Conservation (phyloP, 2,113 vertebrate species). For the Montifringilla adamsi region DNA sequence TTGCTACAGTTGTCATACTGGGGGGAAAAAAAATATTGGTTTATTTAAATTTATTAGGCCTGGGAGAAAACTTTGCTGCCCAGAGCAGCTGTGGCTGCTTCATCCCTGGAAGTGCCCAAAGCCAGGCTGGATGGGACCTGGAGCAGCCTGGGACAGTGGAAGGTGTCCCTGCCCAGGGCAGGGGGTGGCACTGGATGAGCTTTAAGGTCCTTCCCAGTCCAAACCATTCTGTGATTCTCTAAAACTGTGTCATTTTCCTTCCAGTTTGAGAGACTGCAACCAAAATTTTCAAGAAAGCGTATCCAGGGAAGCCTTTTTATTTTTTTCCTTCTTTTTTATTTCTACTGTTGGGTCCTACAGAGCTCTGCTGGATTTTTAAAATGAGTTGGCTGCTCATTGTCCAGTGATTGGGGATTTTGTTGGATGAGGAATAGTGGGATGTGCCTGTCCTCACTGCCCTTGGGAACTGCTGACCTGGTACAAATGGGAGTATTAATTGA, state of each 20-base stretch:
- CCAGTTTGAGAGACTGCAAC: background rate
- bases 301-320: background rate
- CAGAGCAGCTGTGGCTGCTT: background rate
- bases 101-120: background rate
- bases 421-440: background rate
- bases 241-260: background rate
- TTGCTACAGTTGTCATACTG: background rate
- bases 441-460: background rate
- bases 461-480: conserved; percentile 32
- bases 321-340: fast-evolving
- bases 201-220: background rate
- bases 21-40: background rate
- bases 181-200: fast-evolving
- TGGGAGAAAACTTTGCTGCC: background rate
- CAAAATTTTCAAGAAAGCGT: background rate
- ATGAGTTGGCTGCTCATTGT: background rate
- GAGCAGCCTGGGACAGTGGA: background rate
- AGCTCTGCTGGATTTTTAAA: background rate
- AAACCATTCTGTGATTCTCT: background rate
- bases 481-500: background rate
- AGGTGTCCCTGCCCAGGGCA: background rate
- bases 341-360: fast-evolving
- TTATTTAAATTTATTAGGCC: background rate
- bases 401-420: background rate
- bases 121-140: background rate